A percentile compares a stretch with the other conserved stretches of the same genome.
These are phyloP conservation scores for Papilio protenor DNA, from an alignment of 2,888 invertebrate genomes.

Conservation along the genomic window DNA sequence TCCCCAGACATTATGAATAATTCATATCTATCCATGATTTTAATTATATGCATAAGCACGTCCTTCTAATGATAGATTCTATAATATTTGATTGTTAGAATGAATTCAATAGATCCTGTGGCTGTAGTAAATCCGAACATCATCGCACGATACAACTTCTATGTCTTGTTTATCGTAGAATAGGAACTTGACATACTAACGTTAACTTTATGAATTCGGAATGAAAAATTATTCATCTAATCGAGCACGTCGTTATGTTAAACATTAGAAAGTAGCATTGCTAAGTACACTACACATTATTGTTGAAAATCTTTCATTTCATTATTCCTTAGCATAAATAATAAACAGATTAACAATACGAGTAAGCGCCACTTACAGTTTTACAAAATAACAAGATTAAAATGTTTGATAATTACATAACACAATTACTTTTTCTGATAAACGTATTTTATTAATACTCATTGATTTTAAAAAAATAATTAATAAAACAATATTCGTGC, in stretches of 20 bases:
- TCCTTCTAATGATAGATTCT: constrained; percentile 74
- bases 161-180: constrained; percentile 45
- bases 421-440: neutral
- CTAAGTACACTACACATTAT: neutral
- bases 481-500: neutral
- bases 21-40: constrained; percentile 57
- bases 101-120: constrained; percentile 75
- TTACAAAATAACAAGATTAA: neutral
- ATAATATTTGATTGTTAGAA: constrained; percentile 71
- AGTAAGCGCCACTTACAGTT: neutral
- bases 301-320: neutral
- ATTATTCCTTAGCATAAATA: neutral
- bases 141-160: constrained; percentile 81
- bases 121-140: constrained; percentile 72
- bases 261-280: constrained; percentile 9
- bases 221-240: neutral
- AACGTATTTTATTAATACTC: neutral
- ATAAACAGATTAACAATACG: neutral
- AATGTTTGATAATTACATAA: too few species aligned
- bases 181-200: neutral
- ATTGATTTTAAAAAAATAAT: neutral
- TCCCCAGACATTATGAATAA: constrained; percentile 49
- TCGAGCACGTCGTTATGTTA: neutral
- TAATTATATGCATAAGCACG: constrained; percentile 72
- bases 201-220: constrained; percentile 39